A percentile compares a stretch with the other conserved stretches of the same genome.
These are phyloP conservation scores for Danio kyathit DNA, from an alignment of 2,797 vertebrate genomes.

Conservation along the genomic window DNA sequence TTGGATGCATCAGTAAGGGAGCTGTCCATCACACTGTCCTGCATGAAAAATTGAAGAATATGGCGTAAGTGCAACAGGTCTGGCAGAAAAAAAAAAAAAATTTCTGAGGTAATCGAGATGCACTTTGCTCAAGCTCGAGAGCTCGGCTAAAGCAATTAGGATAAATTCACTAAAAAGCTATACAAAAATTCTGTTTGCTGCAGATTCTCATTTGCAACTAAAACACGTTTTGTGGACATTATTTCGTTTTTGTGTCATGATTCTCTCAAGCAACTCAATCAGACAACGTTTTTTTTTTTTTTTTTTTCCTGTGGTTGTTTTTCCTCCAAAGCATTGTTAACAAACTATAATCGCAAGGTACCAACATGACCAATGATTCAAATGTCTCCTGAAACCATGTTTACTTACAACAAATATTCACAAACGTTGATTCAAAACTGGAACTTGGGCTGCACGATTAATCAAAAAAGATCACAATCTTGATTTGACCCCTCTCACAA, in stretches of 20 bases:
- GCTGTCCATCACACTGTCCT: slow-evolving; percentile 80
- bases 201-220: slow-evolving; percentile 10
- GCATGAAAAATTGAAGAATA: slow-evolving; percentile 21
- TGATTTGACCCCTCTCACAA: too few relatives aligned
- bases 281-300: too few relatives aligned
- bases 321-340: too few relatives aligned
- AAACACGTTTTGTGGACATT: not conserved
- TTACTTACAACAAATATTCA: not conserved
- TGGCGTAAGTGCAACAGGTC: not conserved
- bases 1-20: slow-evolving; percentile 58
- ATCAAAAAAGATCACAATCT: too few relatives aligned
- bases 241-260: not conserved
- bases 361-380: too few relatives aligned
- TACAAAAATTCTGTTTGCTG: not conserved
- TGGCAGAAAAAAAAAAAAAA: not conserved
- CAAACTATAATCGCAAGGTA: too few relatives aligned
- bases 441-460: too few relatives aligned
- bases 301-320: too few relatives aligned
- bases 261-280: not conserved
- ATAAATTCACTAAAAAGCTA: not conserved
- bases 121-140: not conserved
- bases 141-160: slow-evolving; percentile 7
- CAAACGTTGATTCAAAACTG: too few relatives aligned
- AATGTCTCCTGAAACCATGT: not conserved
- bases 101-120: not conserved